Evolutionary conservation across 2,113 vertebrate genomes (phyloP), one percentile per base, ranked within the genome.

Genomic region (Eclectus roratus): DNA sequence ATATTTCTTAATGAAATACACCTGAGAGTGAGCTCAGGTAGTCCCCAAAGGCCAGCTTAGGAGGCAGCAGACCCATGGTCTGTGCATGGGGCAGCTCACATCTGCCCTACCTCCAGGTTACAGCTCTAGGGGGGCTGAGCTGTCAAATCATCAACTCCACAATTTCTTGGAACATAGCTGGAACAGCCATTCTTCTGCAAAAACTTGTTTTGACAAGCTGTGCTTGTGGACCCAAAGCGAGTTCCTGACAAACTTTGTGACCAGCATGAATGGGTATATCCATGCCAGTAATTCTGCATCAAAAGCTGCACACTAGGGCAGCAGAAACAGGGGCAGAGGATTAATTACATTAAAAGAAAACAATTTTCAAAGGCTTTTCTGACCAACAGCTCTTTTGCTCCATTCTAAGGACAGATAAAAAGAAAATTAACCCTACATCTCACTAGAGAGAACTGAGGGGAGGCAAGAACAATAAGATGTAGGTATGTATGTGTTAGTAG

Each of bases 71-170:
- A 28, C 7, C 31, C 31, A 7, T 0, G 10, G 35, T 23, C 39
- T 41, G 3, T 0, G 0, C 10, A 24, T 0, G 2, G 33, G 17
- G 27, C 43, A 15, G 11, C 60, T 74, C 37, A 29, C 11, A 31
- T 46, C 66, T 24, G 23, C 31, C 24, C 61, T 47, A 20, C n/a
- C 55, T 64, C 3, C 0, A 49, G 43, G 23, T 24, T 21, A 35
- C 31, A 39, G 65, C 53, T 58, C 53, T 12, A 4, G 39, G 14
- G 58, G 2, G 2, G 73, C 29, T 8, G 21, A 83, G 50, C 39
- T 55, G 61, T 55, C 63, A 49, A 65, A 83, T 17, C 33, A 55
- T 58, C 61, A 65, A 5, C 31, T 13, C 15, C 23, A 28, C 17
- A 16, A 66, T 70, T 76, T 21, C 28, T 5, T 63, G 50, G 41